Conservation (phyloP, 2,888 invertebrate species). For the Callyntrura sp. region DNA sequence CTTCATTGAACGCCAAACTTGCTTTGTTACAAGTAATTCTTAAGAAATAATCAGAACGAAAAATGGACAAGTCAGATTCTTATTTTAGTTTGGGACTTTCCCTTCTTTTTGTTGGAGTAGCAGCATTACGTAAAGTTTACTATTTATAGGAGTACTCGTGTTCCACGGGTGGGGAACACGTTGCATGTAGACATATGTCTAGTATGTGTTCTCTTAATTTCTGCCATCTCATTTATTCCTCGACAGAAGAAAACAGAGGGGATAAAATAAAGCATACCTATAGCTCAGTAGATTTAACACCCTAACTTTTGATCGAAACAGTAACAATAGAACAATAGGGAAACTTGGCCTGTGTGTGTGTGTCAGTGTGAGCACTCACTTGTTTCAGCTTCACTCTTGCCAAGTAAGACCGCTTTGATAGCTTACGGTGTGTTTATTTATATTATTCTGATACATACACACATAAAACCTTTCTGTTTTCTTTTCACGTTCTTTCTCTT, state of each 20-base stretch:
- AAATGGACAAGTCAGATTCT: too few relatives aligned
- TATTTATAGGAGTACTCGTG: too few relatives aligned
- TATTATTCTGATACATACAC: background rate
- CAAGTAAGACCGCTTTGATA: background rate
- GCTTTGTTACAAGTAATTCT: conserved; percentile 23
- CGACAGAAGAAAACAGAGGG: too few relatives aligned
- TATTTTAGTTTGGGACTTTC: conserved; percentile 15
- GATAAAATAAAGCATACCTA: too few relatives aligned
- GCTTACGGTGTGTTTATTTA: background rate
- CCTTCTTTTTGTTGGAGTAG: conserved; percentile 20
- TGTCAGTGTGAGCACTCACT: background rate
- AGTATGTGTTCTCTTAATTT: too few relatives aligned
- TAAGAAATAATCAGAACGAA: background rate
- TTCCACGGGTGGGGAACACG: too few relatives aligned
- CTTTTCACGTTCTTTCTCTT: background rate
- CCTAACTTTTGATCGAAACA: too few relatives aligned
- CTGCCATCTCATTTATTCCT: too few relatives aligned
- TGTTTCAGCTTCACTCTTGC: background rate
- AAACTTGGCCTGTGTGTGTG: background rate
- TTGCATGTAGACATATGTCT: too few relatives aligned
- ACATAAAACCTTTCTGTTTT: background rate
- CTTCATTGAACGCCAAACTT: conserved; percentile 46
- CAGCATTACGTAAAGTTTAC: too few relatives aligned
- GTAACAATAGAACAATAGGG: background rate
- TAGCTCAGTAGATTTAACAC: too few relatives aligned